Conservation (phyloP, 1,140 invertebrate species). For the Chelonus insularis region DNA sequence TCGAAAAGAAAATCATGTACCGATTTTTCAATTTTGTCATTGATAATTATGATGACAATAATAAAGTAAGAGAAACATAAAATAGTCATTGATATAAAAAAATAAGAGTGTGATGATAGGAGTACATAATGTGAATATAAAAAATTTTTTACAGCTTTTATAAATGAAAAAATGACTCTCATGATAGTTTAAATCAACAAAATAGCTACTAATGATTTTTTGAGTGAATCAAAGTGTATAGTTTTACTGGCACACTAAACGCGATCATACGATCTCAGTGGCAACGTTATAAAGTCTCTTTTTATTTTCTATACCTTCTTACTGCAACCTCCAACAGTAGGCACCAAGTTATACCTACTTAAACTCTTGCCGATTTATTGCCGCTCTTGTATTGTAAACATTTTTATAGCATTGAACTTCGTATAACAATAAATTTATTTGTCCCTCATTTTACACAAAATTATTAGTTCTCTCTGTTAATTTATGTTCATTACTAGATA, state of each 20-base stretch:
- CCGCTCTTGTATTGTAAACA: conserved; percentile 24
- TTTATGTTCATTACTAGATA: too few relatives aligned
- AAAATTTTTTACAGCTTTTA: too few relatives aligned
- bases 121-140: too few relatives aligned
- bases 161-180: too few relatives aligned
- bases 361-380: conserved; percentile 25
- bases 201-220: background rate
- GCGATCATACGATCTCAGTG: background rate
- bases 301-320: background rate
- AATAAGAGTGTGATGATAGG: too few relatives aligned
- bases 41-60: background rate
- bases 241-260: conserved; percentile 3
- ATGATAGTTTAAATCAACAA: background rate
- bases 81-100: background rate
- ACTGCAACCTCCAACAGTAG: too few relatives aligned
- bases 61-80: background rate
- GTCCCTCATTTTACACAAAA: background rate
- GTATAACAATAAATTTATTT: conserved; percentile 20
- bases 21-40: too few relatives aligned
- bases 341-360: background rate
- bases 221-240: background rate
- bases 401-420: conserved; percentile 24
- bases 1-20: too few relatives aligned
- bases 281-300: too few relatives aligned
- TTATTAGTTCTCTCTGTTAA: too few relatives aligned